Evolutionary conservation across 2,797 vertebrate genomes (phyloP).

Genomic region (Gobionotothen gibberifrons): DNA sequence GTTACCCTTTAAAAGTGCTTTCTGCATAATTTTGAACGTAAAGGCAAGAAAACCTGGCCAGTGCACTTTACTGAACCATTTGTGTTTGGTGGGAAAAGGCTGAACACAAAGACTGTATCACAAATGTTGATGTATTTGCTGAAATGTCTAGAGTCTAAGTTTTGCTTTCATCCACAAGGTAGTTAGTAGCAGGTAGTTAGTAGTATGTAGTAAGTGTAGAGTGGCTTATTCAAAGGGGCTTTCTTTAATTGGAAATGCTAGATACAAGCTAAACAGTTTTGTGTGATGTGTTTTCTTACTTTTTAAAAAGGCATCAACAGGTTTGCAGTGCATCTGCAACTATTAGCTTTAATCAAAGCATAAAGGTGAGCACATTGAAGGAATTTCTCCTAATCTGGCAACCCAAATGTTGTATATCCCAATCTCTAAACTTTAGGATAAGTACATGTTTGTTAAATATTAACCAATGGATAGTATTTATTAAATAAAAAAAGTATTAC

Average conservation of each 20-base stretch:
- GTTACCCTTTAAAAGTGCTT: not conserved
- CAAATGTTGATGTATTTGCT: not conserved
- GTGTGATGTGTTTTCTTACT: too few species aligned
- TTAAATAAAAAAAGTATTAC: too few species aligned
- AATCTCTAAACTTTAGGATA: not conserved
- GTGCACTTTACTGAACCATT: not conserved
- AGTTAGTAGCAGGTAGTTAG: too few species aligned
- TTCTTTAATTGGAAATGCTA: not conserved
- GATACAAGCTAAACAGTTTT: too few species aligned
- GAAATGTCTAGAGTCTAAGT: not conserved
- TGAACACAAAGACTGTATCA: not conserved
- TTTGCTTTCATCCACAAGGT: not conserved
- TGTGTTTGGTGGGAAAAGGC: fast-evolving
- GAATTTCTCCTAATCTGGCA: not conserved
- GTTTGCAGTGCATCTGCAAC: too few species aligned
- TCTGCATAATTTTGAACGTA: not conserved
- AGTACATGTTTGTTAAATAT: not conserved
- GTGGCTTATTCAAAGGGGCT: not conserved
- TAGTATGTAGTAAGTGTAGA: not conserved
- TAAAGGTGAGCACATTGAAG: not conserved
- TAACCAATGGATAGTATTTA: too few species aligned
- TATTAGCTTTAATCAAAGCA: too few species aligned
- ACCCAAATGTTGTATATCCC: not conserved
- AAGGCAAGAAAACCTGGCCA: not conserved
- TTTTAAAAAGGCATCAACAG: too few species aligned